Percentiles rank a stretch among this genome's conserved stretches.
phyloP scores from a whole-genome alignment of 2,113 vertebrate genomes.

The Aegithalos caudatus region DNA sequence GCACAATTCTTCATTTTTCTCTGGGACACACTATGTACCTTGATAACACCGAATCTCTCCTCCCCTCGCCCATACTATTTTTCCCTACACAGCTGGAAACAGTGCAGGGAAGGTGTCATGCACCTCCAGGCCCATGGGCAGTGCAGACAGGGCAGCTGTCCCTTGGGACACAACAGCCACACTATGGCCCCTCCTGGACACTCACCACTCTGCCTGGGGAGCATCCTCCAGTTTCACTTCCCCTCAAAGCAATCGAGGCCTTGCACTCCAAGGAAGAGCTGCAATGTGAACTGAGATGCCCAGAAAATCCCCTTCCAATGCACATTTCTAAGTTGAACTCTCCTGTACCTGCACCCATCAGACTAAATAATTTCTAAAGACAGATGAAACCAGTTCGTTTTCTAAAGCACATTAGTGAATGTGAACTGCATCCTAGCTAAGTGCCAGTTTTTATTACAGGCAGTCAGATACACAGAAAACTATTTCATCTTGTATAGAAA shows the following conservation, averaged over 20 bases:
- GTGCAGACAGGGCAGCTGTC: background rate
- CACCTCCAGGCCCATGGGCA: background rate
- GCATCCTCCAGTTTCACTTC: background rate
- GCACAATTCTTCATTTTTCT: background rate
- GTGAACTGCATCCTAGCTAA: background rate
- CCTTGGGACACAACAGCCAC: background rate
- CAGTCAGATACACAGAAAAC: background rate
- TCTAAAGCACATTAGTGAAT: background rate
- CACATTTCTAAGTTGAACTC: background rate
- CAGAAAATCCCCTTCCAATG: background rate
- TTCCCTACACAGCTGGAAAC: background rate
- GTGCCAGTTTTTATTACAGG: background rate
- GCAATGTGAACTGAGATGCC: background rate
- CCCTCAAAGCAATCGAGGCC: background rate
- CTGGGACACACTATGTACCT: background rate
- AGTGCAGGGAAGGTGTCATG: rapidly evolving
- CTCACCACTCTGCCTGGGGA: too few relatives aligned
- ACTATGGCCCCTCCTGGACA: rapidly evolving
- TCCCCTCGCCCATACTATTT: background rate
- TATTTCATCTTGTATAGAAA: background rate
- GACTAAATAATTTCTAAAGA: background rate
- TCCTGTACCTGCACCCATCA: background rate
- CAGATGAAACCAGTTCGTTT: background rate
- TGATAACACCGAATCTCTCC: background rate
- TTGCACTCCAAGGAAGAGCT: background rate